Base-by-base conservation (phyloP, 1,140 invertebrate species). In the Eurytemora carolleeae region DNA sequence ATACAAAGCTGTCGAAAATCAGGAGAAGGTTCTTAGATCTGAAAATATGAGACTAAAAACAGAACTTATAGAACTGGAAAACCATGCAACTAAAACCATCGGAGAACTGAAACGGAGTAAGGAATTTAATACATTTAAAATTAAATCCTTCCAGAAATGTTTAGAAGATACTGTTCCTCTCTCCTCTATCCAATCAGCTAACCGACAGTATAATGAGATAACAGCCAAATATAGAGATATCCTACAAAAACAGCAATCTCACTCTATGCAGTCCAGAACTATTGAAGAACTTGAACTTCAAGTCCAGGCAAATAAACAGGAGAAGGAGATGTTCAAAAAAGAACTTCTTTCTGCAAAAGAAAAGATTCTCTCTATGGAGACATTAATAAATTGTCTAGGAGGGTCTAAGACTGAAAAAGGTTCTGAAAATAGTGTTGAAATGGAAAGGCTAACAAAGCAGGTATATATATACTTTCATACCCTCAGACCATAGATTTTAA, bases 201-300 rank as follows among this genome's bases (percentile, higher is more conserved):
- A 63, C 53, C 19, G 44, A 18, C 25, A 63, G 19, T 59, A 21
- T 59, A 24, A n/a, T n/a, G 62, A 63, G 19, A n/a, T 63, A 23
- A 19, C 31, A 31, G 25, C 44, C 3, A 63, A 63, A 53, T 63
- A 63, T 24, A 31, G 31, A 20, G 26, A 59, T 53, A 23, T 63
- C 22, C 18, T 63, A 16, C 17, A 60, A 23, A 52, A 59, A 31
- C 23, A 59, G 22, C 23, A 59, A 31, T n/a, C 16, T 25, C 22
- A 25, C 18, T 25, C 58, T 1, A 59, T n/a, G 15, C 22, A 59
- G 3, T 22, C 22, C 15, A 59, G 58, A 31, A 24, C 22, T 24
- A 59, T 25, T 59, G 23, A 59, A 59, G 58, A 59, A 25, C 21
- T 59, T 1, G 23, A 59, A 31, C 26, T 59, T 19, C 19, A 25